Evolutionary conservation across 2,797 vertebrate species (phyloP), one percentile per base, ranked within the genome.

Genomic region (Labeo calbasu): DNA sequence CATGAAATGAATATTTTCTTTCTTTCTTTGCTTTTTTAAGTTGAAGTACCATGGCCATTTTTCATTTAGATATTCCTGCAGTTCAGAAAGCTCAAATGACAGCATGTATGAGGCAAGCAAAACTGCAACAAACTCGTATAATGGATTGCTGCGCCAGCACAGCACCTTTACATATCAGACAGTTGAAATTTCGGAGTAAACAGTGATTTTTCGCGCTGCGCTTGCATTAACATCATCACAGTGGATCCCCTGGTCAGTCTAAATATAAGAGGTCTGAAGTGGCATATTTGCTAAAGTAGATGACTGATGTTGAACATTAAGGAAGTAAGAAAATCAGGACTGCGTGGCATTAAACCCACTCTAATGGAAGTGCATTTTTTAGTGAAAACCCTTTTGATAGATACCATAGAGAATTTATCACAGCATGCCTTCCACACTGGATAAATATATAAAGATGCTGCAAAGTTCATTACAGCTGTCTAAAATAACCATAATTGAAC

Each of bases 101-200:
- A 82, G 79, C 50, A 82, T 75, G 79, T 46, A 73, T 65, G 81
- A 85, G 81, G 81, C 70, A 82, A 68, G 85, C 77, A 72, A 88
- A 85, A 84, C 53, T 19, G 53, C 57, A 84, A 81, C 51, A 82
- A 87, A 32, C 53, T 72, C 68, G 48, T 68, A 77, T 82, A 86
- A 89, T 79, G 55, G 32, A 84, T 82, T 25, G 65, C 50, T 48
- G 48, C 17, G 53, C 78, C 77, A 80, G 70, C 76, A 72, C 65
- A 84, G 65, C 43, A 80, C 76, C 63, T 87, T 79, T 68, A 43
- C 66, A 71, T 82, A 65, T 87, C 40, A 55, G 57, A 51, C 78
- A 81, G 81, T 65, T 87, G 68, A 82, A 84, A 77, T 71, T 86
- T 85, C 82, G 1, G 80, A 83, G 81, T 83, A 87, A 87, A 86